These are phyloP conservation scores for Podilymbus podiceps DNA, from an alignment of 2,113 vertebrate genomes.

Conservation along the genomic window DNA sequence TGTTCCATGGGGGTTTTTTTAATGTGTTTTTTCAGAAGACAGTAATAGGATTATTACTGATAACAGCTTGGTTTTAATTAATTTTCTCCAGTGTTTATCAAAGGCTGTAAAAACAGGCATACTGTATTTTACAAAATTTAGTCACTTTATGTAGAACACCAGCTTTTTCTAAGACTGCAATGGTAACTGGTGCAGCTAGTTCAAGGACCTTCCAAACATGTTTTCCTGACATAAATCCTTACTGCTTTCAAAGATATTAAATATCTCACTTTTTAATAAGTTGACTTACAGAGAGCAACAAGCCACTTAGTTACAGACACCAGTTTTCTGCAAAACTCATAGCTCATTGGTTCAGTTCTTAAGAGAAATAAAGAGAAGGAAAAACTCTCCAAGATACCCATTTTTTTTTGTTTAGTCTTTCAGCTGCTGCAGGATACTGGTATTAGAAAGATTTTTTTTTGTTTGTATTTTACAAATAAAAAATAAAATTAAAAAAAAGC, in stretches of 20 bases:
- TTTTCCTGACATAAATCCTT: not conserved
- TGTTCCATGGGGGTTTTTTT: not conserved
- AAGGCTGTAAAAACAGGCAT: conserved; percentile 4
- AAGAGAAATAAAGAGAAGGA: not conserved
- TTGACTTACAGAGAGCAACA: not conserved
- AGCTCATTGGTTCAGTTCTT: not conserved
- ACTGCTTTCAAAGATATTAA: not conserved
- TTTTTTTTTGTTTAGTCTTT: not conserved
- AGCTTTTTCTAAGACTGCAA: not conserved
- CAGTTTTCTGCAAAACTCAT: not conserved
- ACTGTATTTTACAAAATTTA: conserved; percentile 2
- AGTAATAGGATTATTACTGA: conserved; percentile 34
- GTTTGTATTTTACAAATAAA: not conserved
- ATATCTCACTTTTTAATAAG: not conserved
- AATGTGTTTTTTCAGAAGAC: conserved; percentile 37
- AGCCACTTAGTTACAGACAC: not conserved
- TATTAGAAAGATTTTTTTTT: not conserved
- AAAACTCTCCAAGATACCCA: not conserved
- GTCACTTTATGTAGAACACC: not conserved
- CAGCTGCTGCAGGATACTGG: not conserved
- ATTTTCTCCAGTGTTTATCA: not conserved
- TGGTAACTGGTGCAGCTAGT: not conserved
- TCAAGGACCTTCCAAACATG: not conserved
- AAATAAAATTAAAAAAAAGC: no score
- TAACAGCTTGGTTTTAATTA: conserved; percentile 40